Percentiles rank a stretch among this genome's conserved stretches.
Conservation (phyloP, 2,113 vertebrate genomes). For the Carollia perspicillata region DNA sequence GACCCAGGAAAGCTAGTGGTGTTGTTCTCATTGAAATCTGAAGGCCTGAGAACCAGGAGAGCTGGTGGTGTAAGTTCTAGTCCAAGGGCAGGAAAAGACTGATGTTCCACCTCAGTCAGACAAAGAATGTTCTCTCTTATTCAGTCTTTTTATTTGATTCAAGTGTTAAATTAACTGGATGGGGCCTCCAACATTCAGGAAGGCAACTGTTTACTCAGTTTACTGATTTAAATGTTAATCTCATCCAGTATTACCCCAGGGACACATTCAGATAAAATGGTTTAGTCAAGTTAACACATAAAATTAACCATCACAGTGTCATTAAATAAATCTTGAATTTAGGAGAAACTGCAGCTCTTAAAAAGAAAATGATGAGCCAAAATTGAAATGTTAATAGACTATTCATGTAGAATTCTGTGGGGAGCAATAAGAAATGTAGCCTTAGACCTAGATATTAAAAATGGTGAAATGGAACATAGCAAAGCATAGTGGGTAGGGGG, state of each 20-base stretch:
- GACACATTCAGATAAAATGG: background rate
- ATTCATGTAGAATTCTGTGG: background rate
- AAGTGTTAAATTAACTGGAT: background rate
- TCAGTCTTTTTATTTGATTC: background rate
- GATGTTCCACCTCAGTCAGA: background rate
- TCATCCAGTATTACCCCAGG: background rate
- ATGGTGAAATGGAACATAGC: background rate
- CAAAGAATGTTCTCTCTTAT: background rate
- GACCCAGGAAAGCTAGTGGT: background rate
- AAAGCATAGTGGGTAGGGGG: background rate
- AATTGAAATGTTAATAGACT: background rate
- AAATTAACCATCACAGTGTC: background rate
- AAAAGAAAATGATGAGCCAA: background rate
- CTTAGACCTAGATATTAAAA: background rate
- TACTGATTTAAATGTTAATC: background rate
- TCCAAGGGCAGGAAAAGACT: background rate
- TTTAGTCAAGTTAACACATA: background rate
- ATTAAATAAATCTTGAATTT: background rate
- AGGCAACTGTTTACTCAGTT: background rate
- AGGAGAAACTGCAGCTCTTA: background rate
- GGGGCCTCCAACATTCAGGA: background rate
- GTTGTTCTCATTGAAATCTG: background rate
- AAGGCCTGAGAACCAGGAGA: background rate
- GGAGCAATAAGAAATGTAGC: background rate
- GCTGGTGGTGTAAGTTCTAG: background rate